A percentile compares a stretch with the other conserved stretches of the same genome.
These are phyloP conservation scores for Meloidogyne hapla DNA, from an alignment of 1,140 invertebrate species.

Conservation along the genomic window DNA sequence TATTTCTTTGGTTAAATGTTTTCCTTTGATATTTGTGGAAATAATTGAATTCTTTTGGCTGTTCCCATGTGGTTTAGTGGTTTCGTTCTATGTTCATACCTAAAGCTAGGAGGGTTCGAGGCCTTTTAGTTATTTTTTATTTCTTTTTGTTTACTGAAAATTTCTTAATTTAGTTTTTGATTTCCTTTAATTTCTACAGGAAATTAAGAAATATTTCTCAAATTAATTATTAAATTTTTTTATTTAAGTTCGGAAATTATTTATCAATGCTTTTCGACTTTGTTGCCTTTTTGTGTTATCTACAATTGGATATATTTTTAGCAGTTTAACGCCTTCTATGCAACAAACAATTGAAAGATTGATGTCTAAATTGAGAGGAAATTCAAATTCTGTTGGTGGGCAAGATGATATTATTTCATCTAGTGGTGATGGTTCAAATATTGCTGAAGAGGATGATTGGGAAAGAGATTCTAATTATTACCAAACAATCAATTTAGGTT, in stretches of 20 bases:
- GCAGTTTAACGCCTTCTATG: constrained; percentile 20
- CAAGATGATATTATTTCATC: constrained; percentile 39
- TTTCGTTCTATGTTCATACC: too few relatives aligned
- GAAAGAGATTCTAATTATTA: constrained; percentile 24
- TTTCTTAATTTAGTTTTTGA: too few relatives aligned
- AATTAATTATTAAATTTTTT: background rate
- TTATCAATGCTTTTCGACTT: background rate
- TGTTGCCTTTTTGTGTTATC: constrained; percentile 12
- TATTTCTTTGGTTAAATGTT: too few relatives aligned
- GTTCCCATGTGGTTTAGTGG: too few relatives aligned
- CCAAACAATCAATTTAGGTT: constrained; percentile 5
- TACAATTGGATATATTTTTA: constrained; percentile 19
- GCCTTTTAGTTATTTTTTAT: too few relatives aligned
- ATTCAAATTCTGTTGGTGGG: background rate
- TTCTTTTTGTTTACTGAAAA: too few relatives aligned
- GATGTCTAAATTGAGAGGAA: constrained; percentile 6
- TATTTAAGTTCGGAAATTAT: constrained; percentile 16
- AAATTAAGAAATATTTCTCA: background rate
- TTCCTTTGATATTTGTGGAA: too few relatives aligned
- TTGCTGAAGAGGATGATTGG: constrained; percentile 34
- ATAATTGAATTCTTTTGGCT: too few relatives aligned
- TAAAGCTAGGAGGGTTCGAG: too few relatives aligned
- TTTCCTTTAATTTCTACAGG: too few relatives aligned
- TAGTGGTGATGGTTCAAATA: constrained; percentile 37
- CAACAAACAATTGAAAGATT: constrained; percentile 9